A percentile compares a stretch with the other conserved stretches of the same genome.
Evolutionary conservation across 1,140 invertebrate species (phyloP).

Genomic region (Nilaparvata lugens): DNA sequence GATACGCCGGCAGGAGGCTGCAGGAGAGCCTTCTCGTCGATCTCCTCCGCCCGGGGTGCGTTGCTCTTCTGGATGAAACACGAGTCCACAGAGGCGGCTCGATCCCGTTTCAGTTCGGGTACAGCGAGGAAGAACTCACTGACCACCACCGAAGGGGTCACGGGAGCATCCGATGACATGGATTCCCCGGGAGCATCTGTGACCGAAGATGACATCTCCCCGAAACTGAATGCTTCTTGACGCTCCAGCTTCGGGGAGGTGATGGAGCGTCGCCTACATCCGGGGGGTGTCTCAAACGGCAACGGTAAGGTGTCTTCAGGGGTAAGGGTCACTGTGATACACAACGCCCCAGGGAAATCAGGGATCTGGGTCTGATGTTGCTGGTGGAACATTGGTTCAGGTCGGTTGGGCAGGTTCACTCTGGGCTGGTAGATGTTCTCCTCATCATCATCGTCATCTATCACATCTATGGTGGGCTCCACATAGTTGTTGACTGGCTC

Average conservation of each 20-base stretch:
- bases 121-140: slow-evolving; percentile 70
- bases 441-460: slow-evolving; percentile 39
- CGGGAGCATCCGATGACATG: slow-evolving; percentile 35
- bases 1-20: slow-evolving; percentile 21
- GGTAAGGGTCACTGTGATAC: slow-evolving; percentile 60
- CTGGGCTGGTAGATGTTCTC: slow-evolving; percentile 15
- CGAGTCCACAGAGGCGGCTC: slow-evolving; percentile 75
- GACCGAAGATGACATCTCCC: slow-evolving; percentile 37
- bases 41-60: slow-evolving; percentile 52
- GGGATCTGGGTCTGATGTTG: slow-evolving; percentile 10
- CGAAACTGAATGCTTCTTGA: slow-evolving; percentile 63
- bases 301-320: slow-evolving; percentile 51
- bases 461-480: slow-evolving; percentile 28
- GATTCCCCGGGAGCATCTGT: slow-evolving; percentile 22
- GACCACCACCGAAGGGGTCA: slow-evolving; percentile 34
- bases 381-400: background rate
- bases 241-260: slow-evolving; percentile 52
- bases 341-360: slow-evolving; percentile 26
- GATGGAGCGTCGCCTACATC: slow-evolving; percentile 36
- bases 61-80: slow-evolving; percentile 64
- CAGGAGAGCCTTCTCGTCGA: slow-evolving; percentile 46
- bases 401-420: background rate
- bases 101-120: slow-evolving; percentile 68
- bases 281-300: slow-evolving; percentile 39
- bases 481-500: too few relatives aligned